Percentiles rank a stretch among this genome's conserved stretches.
phyloP scores from a whole-genome alignment of 1,140 invertebrate genomes.

The Copidosoma floridanum region DNA sequence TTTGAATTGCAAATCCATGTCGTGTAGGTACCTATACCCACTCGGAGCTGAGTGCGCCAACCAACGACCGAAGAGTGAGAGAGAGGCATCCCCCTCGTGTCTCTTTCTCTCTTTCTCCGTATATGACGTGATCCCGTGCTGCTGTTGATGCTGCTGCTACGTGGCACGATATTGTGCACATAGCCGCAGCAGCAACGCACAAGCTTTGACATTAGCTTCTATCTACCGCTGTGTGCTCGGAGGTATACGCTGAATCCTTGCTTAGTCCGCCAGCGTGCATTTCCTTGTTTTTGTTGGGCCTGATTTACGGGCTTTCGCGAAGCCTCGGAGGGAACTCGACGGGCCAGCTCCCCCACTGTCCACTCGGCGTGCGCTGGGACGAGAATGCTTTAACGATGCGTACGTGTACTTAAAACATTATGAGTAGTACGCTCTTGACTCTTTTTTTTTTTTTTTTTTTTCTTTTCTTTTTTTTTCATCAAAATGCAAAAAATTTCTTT shows the following conservation, averaged over 20 bases:
- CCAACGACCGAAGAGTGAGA: conserved; percentile 17
- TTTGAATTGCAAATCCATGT: conserved; percentile 53
- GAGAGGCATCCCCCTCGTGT: not conserved
- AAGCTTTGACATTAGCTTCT: conserved; percentile 7
- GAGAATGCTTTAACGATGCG: too few species aligned
- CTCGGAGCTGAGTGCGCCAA: conserved; percentile 29
- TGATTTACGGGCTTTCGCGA: not conserved
- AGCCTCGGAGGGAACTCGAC: too few species aligned
- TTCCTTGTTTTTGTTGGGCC: conserved; percentile 7
- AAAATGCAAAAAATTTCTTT: too few species aligned
- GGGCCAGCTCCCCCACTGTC: too few species aligned
- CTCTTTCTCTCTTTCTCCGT: not conserved
- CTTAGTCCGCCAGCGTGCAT: conserved; percentile 4
- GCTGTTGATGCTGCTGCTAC: not conserved
- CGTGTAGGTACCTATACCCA: too few species aligned
- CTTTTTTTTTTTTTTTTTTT: too few species aligned
- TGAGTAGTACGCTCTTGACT: too few species aligned
- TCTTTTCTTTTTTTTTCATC: too few species aligned
- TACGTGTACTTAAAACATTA: too few species aligned
- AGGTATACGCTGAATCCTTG: not conserved
- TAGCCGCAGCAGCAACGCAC: not conserved
- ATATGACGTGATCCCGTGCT: too few species aligned
- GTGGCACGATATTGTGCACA: not conserved
- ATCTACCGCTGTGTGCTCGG: not conserved
- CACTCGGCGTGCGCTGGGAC: not conserved